A percentile compares a stretch with the other conserved stretches of the same genome.
Evolutionary conservation across 2,888 invertebrate species (phyloP).

Genomic region (Nomada ruficornis): DNA sequence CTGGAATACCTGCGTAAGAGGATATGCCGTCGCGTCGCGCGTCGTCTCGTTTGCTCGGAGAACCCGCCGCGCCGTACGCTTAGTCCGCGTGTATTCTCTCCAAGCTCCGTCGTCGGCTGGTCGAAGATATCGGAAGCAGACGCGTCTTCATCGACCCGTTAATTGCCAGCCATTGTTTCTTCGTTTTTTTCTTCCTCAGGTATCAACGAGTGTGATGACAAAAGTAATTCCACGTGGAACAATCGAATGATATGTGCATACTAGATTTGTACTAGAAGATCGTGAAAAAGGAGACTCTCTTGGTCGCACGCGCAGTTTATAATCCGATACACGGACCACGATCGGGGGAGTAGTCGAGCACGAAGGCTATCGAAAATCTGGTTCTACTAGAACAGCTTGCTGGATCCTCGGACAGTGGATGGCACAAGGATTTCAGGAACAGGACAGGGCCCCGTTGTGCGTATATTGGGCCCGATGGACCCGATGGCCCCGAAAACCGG

Average conservation of each 20-base stretch:
- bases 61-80: constrained; percentile 53
- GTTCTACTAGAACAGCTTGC: constrained; percentile 37
- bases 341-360: constrained; percentile 35
- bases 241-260: neutral
- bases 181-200: neutral
- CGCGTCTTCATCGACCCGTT: constrained; percentile 52
- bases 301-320: constrained; percentile 39
- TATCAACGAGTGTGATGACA: too few species aligned
- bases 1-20: constrained; percentile 76
- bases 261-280: neutral
- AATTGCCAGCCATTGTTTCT: constrained; percentile 37
- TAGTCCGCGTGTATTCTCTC: constrained; percentile 28
- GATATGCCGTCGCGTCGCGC: constrained; percentile 66
- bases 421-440: constrained; percentile 68
- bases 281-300: constrained; percentile 1
- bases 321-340: constrained; percentile 46
- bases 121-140: constrained; percentile 17
- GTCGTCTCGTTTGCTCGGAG: constrained; percentile 70
- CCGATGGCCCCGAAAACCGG: constrained; percentile 69
- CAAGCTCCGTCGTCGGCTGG: constrained; percentile 9
- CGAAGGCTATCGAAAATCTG: constrained; percentile 53
- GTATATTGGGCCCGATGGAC: constrained; percentile 64
- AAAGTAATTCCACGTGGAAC: too few species aligned
- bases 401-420: constrained; percentile 39
- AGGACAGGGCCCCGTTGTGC: constrained; percentile 61